Conservation (phyloP, 2,113 vertebrate species). For the Hassar affinis region DNA sequence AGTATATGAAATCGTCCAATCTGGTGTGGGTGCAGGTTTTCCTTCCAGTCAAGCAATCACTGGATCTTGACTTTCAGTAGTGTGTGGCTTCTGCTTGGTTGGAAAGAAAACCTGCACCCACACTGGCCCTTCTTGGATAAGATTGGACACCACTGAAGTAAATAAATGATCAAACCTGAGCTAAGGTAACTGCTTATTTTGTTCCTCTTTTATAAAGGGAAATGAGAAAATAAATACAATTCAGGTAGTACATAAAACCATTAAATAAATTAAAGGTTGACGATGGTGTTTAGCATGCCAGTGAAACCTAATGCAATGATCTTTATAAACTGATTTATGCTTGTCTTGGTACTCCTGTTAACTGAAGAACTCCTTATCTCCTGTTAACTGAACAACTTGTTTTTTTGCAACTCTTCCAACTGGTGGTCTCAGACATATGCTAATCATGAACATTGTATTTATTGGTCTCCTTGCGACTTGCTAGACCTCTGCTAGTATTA, state of each 20-base stretch:
- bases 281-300: neutral
- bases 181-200: constrained; percentile 39
- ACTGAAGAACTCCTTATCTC: neutral
- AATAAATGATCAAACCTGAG: constrained; percentile 30
- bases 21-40: too few species aligned
- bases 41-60: too few species aligned
- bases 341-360: too few species aligned
- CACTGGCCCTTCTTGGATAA: too few species aligned
- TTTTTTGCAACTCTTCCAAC: neutral
- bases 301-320: neutral
- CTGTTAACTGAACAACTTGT: neutral
- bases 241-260: constrained; percentile 52
- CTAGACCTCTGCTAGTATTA: neutral
- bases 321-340: neutral
- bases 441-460: neutral
- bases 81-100: too few species aligned
- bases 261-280: neutral
- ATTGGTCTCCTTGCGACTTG: neutral
- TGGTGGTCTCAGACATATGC: neutral
- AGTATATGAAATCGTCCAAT: too few species aligned
- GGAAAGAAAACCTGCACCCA: too few species aligned
- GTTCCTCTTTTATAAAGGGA: too few species aligned
- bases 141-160: too few species aligned
- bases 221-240: too few species aligned
- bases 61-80: too few species aligned